Evolutionary conservation across 2,113 vertebrate species (phyloP).

Genomic region (Apodemus sylvaticus): DNA sequence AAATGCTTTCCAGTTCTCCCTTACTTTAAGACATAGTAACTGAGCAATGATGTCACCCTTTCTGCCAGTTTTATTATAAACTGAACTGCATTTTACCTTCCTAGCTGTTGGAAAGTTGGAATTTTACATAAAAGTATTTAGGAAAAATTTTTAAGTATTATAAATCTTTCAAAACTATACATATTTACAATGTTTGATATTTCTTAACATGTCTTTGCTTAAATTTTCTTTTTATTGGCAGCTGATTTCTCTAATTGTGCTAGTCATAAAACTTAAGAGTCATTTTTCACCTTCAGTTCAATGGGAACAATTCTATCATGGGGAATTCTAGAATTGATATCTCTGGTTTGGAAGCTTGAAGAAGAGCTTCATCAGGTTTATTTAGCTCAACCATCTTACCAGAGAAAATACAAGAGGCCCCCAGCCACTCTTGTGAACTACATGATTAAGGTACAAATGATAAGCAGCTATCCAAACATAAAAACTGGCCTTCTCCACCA

Average conservation of each 20-base stretch:
- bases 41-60: not conserved
- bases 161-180: not conserved
- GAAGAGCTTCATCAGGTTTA: not conserved
- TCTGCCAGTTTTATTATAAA: not conserved
- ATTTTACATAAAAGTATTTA: not conserved
- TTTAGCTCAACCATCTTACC: slow-evolving; percentile 1
- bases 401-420: not conserved
- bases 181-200: not conserved
- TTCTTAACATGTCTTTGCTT: not conserved
- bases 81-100: not conserved
- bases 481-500: not conserved
- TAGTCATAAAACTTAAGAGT: not conserved
- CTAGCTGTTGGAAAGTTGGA: not conserved
- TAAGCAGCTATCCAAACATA: not conserved
- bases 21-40: not conserved
- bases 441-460: not conserved
- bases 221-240: too few relatives aligned
- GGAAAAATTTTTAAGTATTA: not conserved
- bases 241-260: not conserved
- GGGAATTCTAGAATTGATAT: slow-evolving; percentile 12
- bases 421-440: not conserved
- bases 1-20: not conserved
- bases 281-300: not conserved
- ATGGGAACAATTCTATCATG: not conserved
- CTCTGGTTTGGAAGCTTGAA: slow-evolving; percentile 15